Conservation (phyloP, 2,888 invertebrate species). For the Agrochola lota region DNA sequence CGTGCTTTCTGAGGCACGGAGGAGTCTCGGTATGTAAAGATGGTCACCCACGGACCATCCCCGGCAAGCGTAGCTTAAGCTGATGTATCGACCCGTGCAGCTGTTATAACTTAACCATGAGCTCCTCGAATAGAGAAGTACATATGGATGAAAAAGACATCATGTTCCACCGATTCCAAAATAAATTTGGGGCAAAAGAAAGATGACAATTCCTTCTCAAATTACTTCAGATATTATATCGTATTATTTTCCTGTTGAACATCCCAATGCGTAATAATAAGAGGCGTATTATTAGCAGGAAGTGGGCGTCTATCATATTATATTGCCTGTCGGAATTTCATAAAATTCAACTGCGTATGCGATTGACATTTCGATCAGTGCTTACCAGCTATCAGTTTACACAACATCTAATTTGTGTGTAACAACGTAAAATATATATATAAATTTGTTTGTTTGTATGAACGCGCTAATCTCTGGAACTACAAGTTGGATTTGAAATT, state of each 20-base stretch:
- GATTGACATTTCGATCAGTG: constrained; percentile 23
- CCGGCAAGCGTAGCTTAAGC: too few relatives aligned
- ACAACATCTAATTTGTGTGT: constrained; percentile 30
- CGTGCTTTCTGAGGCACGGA: too few relatives aligned
- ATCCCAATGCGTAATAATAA: constrained; percentile 55
- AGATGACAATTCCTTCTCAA: not conserved
- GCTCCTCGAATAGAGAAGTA: too few relatives aligned
- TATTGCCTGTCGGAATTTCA: constrained; percentile 47
- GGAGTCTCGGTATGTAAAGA: too few relatives aligned
- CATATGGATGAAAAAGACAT: not conserved
- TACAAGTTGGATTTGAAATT: not conserved
- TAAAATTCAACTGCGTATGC: constrained; percentile 49
- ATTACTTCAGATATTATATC: not conserved
- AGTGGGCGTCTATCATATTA: constrained; percentile 63
- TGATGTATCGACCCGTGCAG: too few relatives aligned
- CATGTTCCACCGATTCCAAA: not conserved
- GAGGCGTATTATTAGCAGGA: constrained; percentile 50
- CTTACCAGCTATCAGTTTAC: constrained; percentile 48
- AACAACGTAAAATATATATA: not conserved
- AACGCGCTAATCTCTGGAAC: not conserved
- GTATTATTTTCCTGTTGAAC: constrained; percentile 22
- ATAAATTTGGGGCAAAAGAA: not conserved
- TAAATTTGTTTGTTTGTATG: not conserved
- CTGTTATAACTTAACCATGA: too few relatives aligned
- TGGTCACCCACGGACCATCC: too few relatives aligned